Evolutionary conservation across 2,113 vertebrate species (phyloP), one percentile per base, ranked within the genome.

Genomic region (Atherinomorus stipes): DNA sequence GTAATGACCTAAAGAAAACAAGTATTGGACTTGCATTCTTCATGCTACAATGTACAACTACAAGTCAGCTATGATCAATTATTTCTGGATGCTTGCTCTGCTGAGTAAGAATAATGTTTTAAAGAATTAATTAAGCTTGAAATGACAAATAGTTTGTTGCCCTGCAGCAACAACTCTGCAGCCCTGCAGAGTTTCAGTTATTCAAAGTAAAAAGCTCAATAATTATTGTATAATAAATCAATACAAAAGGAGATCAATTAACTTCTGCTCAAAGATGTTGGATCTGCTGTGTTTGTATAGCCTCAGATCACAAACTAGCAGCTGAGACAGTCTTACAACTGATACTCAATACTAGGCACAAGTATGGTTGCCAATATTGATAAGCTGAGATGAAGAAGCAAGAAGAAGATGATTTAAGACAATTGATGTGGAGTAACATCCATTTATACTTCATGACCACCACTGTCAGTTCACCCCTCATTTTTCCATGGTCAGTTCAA

Each of bases 321-420:
- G 54, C 52, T 19, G 22, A 65, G 47, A 62, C 3, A 34, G 31
- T 47, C 51, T 37, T 23, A 54, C 45, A 3, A 19, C 38, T 4
- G 19, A 61, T 64, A 21, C 38, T 22, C 44, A 49, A 71, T 19
- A 52, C 57, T 80, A 87, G 64, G 64, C 76, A 87, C 78, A 62
- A 60, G 21, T 16, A 42, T 63, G 53, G 23, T 42, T 52, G 1
- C 12, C 37, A 19, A 71, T 42, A 31, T 38, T n/a, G 4, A 28
- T 8, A 23, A 62, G 25, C 26, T 49, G 22, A 74, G 53, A 77
- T 19, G 54, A 40, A 69, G 63, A 71, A 71, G 54, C 34, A 16
- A n/a, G n/a, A 28, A 60, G 47, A 19, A 54, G 52, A 21, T 23
- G 49, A 26, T 60, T 65, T 47, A 42, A 69, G 59, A 69, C 1